Percentiles rank a stretch among this genome's conserved stretches.
Conservation (phyloP, 2,888 invertebrate genomes). For the Xestia ashworthii region DNA sequence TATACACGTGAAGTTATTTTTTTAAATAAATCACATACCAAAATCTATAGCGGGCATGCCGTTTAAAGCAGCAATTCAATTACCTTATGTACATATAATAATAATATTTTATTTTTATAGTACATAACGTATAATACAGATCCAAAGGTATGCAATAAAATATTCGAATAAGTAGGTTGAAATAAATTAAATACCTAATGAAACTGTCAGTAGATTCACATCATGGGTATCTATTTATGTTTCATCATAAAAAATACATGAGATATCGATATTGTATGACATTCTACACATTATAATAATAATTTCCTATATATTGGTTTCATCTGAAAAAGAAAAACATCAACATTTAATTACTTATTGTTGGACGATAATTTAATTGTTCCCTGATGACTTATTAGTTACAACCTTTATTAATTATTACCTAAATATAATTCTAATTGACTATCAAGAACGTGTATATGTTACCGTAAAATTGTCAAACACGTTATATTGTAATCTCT, state of each 20-base stretch:
- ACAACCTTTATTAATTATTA: neutral
- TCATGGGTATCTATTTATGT: neutral
- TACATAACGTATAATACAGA: neutral
- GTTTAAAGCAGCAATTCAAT: neutral
- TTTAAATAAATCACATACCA: neutral
- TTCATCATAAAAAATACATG: no score
- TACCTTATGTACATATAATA: neutral
- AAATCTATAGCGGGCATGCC: neutral
- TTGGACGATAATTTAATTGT: neutral
- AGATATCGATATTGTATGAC: neutral
- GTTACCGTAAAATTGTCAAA: no score
- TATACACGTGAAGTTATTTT: conserved; percentile 2
- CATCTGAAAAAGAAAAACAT: neutral
- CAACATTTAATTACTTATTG: neutral
- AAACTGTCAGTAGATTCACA: neutral
- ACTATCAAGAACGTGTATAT: neutral
- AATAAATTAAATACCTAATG: neutral
- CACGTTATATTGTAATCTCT: no score
- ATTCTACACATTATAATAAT: neutral
- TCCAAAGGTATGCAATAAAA: neutral
- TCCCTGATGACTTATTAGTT: neutral
- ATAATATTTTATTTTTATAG: neutral
- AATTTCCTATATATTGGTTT: neutral
- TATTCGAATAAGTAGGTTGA: no score
- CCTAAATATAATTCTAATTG: neutral